Percentiles rank a stretch among this genome's conserved stretches.
These are phyloP conservation scores for Bothrops jararaca DNA, from an alignment of 2,113 vertebrate species.

Conservation along the genomic window DNA sequence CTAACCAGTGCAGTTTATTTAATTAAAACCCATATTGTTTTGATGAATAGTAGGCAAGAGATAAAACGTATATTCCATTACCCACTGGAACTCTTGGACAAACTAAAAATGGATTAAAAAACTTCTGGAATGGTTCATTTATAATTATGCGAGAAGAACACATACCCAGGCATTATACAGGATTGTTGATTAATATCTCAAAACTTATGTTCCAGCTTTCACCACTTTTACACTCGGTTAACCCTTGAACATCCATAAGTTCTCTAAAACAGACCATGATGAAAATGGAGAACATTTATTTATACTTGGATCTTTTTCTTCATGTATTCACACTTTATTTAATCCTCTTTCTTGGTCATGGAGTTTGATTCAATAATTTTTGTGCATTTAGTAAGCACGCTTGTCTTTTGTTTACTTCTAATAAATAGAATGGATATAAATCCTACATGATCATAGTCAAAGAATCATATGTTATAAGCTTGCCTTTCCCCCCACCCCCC, in stretches of 20 bases:
- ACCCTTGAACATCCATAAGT: conserved; percentile 29
- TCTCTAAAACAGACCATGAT: neutral
- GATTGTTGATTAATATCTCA: conserved; percentile 30
- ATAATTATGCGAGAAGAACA: neutral
- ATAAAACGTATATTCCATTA: neutral
- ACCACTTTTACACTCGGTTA: conserved; percentile 41
- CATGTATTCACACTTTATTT: neutral
- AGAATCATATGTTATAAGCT: neutral
- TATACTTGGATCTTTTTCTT: conserved; percentile 37
- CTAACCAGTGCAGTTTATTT: conserved; percentile 22
- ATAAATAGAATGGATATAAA: conserved; percentile 1
- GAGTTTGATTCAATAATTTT: neutral
- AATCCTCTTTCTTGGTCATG: conserved; percentile 9
- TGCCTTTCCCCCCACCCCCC: neutral
- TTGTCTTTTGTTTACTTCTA: conserved; percentile 41
- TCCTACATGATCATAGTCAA: neutral
- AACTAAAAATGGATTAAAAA: conserved; percentile 30
- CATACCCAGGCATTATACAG: neutral
- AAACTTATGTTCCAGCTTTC: conserved; percentile 36
- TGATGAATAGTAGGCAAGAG: conserved; percentile 21
- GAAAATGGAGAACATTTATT: conserved; percentile 7
- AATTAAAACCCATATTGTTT: conserved; percentile 29
- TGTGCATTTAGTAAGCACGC: conserved; percentile 15
- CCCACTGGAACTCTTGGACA: conserved; percentile 2
- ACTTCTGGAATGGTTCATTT: conserved; percentile 31